Evolutionary conservation across 2,888 invertebrate genomes (phyloP), one percentile per base, ranked within the genome.

Genomic region (Thecophora atra): DNA sequence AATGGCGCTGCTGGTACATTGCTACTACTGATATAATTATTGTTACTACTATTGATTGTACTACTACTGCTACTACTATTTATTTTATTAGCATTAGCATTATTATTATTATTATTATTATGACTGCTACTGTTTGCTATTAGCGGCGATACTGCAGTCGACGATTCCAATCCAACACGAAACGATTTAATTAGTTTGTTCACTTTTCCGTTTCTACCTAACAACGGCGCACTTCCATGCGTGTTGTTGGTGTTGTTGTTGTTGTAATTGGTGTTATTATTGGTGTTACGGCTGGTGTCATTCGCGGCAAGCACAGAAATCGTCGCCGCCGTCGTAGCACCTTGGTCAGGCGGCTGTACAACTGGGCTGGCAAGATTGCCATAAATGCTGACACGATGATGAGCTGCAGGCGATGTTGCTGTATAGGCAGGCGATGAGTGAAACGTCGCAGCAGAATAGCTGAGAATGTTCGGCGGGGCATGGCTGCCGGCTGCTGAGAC

Each of bases 141-240:
- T 78, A 77, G 72, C 74, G 76, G 42, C 60, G 79, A 74, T 52
- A 78, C 79, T 73, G 86, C 86, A 74, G 87, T 87, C 71, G 89
- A 89, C 78, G 89, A 88, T 77, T 89, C 84, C 44, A 88, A 88
- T 77, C 89, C 89, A 77, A 87, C 87, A 77, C 88, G 84, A 75
- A 87, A 87, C 56, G 80, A 71, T 66, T 83, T 82, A 21, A 79
- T 78, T 73, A 82, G 73, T 78, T 79, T 82, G 74, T 79, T 82
- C 64, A 80, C 75, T 83, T 87, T 87, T 77, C 81, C 82, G 74
- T 85, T 87, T 44, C 56, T 68, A 72, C 86, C 88, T 73, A 82
- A 82, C 77, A 72, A 75, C 69, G 72, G 76, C 54, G 69, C 72
- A 68, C 64, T 71, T 56, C 69, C 73, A 30, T 44, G 60, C 64